Evolutionary conservation across 2,113 vertebrate species (phyloP).

Genomic region (Brienomyrus longianalis): DNA sequence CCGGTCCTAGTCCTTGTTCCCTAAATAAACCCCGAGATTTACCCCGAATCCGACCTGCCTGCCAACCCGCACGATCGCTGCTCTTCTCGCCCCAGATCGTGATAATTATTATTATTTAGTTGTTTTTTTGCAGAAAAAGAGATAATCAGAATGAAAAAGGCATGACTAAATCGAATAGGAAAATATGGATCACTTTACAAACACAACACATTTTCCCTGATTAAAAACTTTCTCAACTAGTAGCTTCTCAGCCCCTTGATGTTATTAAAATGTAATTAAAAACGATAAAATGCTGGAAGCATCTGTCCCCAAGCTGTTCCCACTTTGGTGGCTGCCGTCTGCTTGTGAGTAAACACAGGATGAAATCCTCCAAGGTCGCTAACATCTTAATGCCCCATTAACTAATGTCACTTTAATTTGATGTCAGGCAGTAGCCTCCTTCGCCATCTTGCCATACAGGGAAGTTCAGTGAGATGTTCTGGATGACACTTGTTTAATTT

Average conservation of each 20-base stretch:
- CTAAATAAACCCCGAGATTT: no score
- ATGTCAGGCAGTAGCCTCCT: not conserved
- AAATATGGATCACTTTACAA: not conserved
- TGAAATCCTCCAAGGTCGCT: not conserved
- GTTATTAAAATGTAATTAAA: slow-evolving; percentile 8
- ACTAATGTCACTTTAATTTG: not conserved
- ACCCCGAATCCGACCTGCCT: no score
- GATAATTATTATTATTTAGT: not conserved
- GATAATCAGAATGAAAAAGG: not conserved
- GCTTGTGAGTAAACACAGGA: not conserved
- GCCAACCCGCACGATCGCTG: no score
- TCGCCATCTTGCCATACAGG: not conserved
- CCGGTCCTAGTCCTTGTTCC: no score
- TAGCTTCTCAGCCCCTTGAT: not conserved
- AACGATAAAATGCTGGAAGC: not conserved
- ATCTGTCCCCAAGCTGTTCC: slow-evolving; percentile 3
- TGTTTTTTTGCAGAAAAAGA: not conserved
- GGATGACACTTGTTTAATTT: not conserved
- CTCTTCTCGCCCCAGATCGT: no score
- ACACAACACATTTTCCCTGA: not conserved
- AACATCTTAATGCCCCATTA: not conserved
- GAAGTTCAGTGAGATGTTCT: not conserved
- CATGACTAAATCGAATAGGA: not conserved
- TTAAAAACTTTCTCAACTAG: not conserved
- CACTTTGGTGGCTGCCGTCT: not conserved